Evolutionary conservation across 2,113 vertebrate species (phyloP).

Genomic region (Prionailurus bengalensis): DNA sequence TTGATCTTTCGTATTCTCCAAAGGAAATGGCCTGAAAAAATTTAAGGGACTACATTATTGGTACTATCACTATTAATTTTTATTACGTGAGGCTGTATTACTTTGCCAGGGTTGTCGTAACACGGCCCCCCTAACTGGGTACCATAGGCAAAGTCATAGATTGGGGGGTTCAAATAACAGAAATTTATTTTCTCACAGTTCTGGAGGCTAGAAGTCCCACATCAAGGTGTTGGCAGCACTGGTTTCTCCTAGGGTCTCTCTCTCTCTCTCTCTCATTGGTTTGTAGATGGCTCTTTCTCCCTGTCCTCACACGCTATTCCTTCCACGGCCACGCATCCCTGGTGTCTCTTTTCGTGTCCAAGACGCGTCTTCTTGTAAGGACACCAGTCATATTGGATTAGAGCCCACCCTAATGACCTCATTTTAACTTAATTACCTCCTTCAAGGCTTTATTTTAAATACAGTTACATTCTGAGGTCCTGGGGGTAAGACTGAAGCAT

Average conservation of each 20-base stretch:
- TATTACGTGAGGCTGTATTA: neutral
- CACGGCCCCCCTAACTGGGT: neutral
- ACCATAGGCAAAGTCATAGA: neutral
- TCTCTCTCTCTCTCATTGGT: neutral
- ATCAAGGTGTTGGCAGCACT: neutral
- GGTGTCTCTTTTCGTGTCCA: neutral
- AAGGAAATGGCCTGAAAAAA: slow-evolving; percentile 39
- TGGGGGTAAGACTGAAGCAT: neutral
- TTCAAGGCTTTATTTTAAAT: neutral
- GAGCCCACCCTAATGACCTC: neutral
- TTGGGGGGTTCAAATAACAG: neutral
- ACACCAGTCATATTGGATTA: neutral
- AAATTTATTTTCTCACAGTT: neutral
- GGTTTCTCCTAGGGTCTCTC: neutral
- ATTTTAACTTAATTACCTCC: neutral
- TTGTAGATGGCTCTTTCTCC: neutral
- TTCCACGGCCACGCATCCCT: neutral
- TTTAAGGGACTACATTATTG: neutral
- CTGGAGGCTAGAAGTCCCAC: neutral
- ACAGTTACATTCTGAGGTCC: neutral
- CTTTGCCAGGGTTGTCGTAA: neutral
- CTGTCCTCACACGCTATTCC: neutral
- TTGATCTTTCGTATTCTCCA: slow-evolving; percentile 45
- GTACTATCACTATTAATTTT: neutral
- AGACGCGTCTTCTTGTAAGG: neutral